Conservation (phyloP, 2,113 vertebrate species). For the Heterochromis multidens region DNA sequence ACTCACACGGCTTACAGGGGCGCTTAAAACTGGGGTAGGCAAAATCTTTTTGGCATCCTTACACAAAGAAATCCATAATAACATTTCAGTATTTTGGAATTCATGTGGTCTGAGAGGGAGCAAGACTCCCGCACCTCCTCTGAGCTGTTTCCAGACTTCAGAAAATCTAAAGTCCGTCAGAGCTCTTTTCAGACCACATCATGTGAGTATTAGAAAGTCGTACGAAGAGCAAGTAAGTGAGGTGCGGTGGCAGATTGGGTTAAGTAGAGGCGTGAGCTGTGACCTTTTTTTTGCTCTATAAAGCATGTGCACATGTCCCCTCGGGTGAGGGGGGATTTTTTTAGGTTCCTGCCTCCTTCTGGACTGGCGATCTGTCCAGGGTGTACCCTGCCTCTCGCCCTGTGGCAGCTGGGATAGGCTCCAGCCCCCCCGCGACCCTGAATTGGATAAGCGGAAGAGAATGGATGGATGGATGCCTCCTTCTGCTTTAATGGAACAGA, state of each 20-base stretch:
- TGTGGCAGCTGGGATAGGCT: too few species aligned
- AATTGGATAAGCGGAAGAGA: too few species aligned
- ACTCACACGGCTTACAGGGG: background rate
- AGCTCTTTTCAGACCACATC: background rate
- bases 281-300: background rate
- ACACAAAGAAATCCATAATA: background rate
- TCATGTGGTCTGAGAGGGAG: background rate
- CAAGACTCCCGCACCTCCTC: background rate
- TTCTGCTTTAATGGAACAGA: background rate
- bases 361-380: too few species aligned
- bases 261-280: background rate
- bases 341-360: background rate
- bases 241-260: background rate
- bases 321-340: background rate
- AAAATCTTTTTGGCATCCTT: background rate
- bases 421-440: too few species aligned
- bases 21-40: background rate
- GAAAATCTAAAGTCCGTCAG: background rate
- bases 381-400: too few species aligned
- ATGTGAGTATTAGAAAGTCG: background rate
- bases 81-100: background rate
- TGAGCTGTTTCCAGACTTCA: background rate
- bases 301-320: background rate
- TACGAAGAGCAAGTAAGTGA: background rate
- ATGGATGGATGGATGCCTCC: too few species aligned